Evolutionary conservation across 2,113 vertebrate genomes (phyloP), one percentile per base, ranked within the genome.

Genomic region (Hymenochirus boettgeri): DNA sequence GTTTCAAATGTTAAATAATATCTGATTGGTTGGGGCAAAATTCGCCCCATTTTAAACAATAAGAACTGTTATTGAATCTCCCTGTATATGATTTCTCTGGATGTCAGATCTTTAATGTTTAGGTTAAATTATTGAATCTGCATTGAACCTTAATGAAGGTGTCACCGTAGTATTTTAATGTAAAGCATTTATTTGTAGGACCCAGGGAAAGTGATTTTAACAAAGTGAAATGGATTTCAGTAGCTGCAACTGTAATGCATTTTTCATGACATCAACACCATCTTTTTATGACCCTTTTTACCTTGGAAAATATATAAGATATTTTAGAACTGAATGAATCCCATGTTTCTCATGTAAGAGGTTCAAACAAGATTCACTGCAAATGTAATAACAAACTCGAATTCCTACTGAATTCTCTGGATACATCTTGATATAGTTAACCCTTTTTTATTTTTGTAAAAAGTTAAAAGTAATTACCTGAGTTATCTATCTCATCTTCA

Each of bases 131-230:
- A 42, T 2, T 6, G 15, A 17, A 31, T 6, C n/a, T n/a, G 15
- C 2, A 42, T 5, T 2, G 7, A 42, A 7, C 11, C n/a, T 42
- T 18, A 42, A 18, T n/a, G 52, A 46, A 64, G 56, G 54, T 37
- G 56, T 64, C 37, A 56, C 46, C 46, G 33, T 37, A n/a, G 62
- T 64, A 56, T 56, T 64, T 55, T 64, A 64, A 64, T 64, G 47
- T 56, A 31, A 64, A 64, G 62, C 52, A 19, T 56, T 22, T 26
- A 29, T 52, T 47, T 64, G 25, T 55, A n/a, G 46, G 37, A 56
- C 51, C 46, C 33, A 56, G 45, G 35, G 13, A 58, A 64, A 56
- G 52, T 52, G 56, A 64, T 64, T 64, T 56, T 25, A 45, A 56
- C 62, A 64, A 64, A 64, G 46, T 64, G 52, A 64, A 64, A 37